A percentile compares a stretch with the other conserved stretches of the same genome.
Evolutionary conservation across 2,113 vertebrate species (phyloP).

Genomic region (Pelmatolapia mariae): DNA sequence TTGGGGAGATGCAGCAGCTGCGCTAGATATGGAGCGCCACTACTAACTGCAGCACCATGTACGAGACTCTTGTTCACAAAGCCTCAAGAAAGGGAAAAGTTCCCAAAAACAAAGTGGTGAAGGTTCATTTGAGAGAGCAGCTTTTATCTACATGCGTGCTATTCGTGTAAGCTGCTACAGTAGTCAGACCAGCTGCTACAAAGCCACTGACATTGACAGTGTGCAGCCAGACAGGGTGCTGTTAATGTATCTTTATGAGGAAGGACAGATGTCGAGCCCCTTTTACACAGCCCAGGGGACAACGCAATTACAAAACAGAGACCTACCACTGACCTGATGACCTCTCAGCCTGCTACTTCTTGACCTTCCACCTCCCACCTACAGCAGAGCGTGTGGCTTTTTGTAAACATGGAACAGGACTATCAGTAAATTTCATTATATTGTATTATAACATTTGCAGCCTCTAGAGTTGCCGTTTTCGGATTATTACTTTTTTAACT

Average conservation of each 20-base stretch:
- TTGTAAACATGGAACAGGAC: background rate
- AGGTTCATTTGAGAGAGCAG: background rate
- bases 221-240: constrained; percentile 3
- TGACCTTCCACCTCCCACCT: constrained; percentile 43
- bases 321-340: constrained; percentile 43
- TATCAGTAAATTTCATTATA: background rate
- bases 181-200: background rate
- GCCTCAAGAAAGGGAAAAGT: background rate
- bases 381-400: constrained; percentile 8
- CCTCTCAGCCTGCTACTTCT: constrained; percentile 39
- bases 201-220: background rate
- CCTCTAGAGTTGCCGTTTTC: background rate
- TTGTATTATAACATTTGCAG: background rate
- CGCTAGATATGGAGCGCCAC: background rate
- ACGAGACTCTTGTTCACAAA: background rate
- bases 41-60: background rate
- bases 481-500: background rate
- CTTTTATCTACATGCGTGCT: background rate
- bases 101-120: background rate
- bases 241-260: constrained; percentile 46
- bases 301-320: constrained; percentile 38
- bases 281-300: constrained; percentile 52
- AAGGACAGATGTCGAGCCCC: constrained; percentile 50
- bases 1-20: constrained; percentile 51
- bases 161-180: background rate